A percentile compares a stretch with the other conserved stretches of the same genome.
phyloP scores from a whole-genome alignment of 2,797 vertebrate species.

The Spinus olivaceus region DNA sequence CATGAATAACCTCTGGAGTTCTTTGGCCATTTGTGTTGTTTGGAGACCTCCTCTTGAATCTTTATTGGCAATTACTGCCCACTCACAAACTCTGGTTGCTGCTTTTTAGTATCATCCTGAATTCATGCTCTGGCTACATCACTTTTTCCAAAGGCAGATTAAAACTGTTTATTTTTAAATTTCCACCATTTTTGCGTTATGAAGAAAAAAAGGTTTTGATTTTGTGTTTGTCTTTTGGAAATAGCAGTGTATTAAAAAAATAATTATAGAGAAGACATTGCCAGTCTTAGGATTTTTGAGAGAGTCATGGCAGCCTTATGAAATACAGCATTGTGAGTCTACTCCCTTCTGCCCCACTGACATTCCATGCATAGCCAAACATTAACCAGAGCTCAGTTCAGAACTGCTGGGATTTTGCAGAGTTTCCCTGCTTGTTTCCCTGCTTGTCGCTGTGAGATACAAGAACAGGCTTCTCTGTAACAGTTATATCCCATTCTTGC shows the following conservation, averaged over 20 bases:
- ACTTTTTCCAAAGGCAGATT: not conserved
- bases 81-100: not conserved
- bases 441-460: not conserved
- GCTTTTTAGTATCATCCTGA: not conserved
- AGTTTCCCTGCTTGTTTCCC: not conserved
- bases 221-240: not conserved
- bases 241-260: not conserved
- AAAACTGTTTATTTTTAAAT: not conserved
- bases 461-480: not conserved
- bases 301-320: not conserved
- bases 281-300: not conserved
- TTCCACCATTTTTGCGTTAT: not conserved
- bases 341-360: not conserved
- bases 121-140: not conserved
- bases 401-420: not conserved
- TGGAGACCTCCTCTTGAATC: not conserved
- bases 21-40: not conserved
- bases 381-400: not conserved
- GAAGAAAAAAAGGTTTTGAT: not conserved
- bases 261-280: not conserved
- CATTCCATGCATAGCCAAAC: conserved; percentile 13
- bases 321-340: not conserved
- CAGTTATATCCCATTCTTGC: not conserved
- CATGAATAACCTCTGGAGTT: not conserved
- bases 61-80: not conserved